These are phyloP conservation scores for Drosophila longiperda DNA, from an alignment of 2,888 invertebrate genomes.

Conservation along the genomic window DNA sequence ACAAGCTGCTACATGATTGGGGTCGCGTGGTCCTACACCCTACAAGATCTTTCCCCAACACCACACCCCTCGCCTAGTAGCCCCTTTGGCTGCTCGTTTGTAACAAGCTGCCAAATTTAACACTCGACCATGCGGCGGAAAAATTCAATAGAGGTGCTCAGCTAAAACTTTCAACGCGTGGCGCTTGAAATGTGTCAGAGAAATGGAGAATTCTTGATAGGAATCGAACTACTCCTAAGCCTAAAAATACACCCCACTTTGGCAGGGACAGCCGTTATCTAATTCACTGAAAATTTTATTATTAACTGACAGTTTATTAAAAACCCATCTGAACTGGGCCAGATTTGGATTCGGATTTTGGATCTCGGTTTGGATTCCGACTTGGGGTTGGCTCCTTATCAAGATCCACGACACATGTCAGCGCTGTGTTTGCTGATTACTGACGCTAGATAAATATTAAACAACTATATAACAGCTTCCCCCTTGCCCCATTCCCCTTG, in stretches of 20 bases:
- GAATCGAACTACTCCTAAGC: slow-evolving; percentile 18
- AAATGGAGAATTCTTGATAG: slow-evolving; percentile 24
- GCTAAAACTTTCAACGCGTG: slow-evolving; percentile 63
- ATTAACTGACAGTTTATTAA: slow-evolving; percentile 77
- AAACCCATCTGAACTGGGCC: slow-evolving; percentile 56
- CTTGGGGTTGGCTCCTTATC: slow-evolving; percentile 59
- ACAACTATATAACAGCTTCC: slow-evolving; percentile 65
- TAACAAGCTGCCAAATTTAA: slow-evolving; percentile 79
- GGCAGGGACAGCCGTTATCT: slow-evolving; percentile 27
- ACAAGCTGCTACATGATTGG: slow-evolving; percentile 78
- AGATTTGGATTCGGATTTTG: slow-evolving; percentile 54
- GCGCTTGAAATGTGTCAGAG: slow-evolving; percentile 43
- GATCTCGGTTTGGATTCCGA: slow-evolving; percentile 12
- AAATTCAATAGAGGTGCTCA: slow-evolving; percentile 58
- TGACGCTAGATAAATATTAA: slow-evolving; percentile 68
- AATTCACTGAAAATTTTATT: slow-evolving; percentile 64
- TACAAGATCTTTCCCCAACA: not conserved
- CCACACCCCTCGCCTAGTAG: too few species aligned
- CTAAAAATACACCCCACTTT: not conserved
- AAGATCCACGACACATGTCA: slow-evolving; percentile 74
- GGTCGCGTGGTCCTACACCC: slow-evolving; percentile 51
- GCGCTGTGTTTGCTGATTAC: slow-evolving; percentile 60
- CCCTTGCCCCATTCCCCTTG: not conserved
- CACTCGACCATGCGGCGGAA: slow-evolving; percentile 47
- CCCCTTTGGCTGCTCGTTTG: slow-evolving; percentile 17